Percentiles rank a stretch among this genome's conserved stretches.
These are phyloP conservation scores for Cardiocondyla obscurior DNA, from an alignment of 1,140 invertebrate genomes.

Conservation along the genomic window DNA sequence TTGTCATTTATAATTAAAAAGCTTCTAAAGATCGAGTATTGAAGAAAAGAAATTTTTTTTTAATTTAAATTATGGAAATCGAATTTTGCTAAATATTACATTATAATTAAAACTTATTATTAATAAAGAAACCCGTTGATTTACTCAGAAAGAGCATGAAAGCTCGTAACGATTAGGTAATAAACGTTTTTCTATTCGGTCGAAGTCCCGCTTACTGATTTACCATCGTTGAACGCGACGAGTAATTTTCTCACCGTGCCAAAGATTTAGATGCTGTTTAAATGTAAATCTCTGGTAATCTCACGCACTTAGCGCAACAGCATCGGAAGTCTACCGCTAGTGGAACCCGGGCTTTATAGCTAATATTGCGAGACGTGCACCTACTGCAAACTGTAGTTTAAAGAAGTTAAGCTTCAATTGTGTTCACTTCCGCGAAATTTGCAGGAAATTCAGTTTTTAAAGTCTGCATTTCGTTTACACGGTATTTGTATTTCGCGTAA, in stretches of 20 bases:
- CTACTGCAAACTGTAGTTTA: conserved; percentile 48
- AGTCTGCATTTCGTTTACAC: background rate
- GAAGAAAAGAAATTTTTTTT: too few species aligned
- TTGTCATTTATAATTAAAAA: background rate
- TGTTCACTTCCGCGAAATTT: conserved; percentile 27
- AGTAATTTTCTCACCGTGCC: conserved; percentile 21
- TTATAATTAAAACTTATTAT: too few species aligned
- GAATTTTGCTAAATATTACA: too few species aligned
- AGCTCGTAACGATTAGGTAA: conserved; percentile 33
- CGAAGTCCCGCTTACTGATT: conserved; percentile 8
- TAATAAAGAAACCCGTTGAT: background rate
- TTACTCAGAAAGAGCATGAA: background rate
- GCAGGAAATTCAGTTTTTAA: conserved; percentile 26
- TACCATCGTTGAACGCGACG: conserved; percentile 18
- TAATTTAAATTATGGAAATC: too few species aligned
- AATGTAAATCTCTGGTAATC: conserved; percentile 58
- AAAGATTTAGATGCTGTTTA: conserved; percentile 41
- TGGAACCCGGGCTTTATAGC: conserved; percentile 34
- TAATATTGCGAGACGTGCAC: conserved; percentile 33
- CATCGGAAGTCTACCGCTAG: background rate
- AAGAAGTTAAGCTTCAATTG: conserved; percentile 56
- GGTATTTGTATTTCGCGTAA: background rate
- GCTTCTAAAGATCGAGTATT: too few species aligned
- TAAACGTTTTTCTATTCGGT: conserved; percentile 15
- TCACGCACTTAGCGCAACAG: conserved; percentile 9